Percentiles rank a stretch among this genome's conserved stretches.
Evolutionary conservation across 2,888 invertebrate genomes (phyloP).

Genomic region (Pristionchus entomophagus): DNA sequence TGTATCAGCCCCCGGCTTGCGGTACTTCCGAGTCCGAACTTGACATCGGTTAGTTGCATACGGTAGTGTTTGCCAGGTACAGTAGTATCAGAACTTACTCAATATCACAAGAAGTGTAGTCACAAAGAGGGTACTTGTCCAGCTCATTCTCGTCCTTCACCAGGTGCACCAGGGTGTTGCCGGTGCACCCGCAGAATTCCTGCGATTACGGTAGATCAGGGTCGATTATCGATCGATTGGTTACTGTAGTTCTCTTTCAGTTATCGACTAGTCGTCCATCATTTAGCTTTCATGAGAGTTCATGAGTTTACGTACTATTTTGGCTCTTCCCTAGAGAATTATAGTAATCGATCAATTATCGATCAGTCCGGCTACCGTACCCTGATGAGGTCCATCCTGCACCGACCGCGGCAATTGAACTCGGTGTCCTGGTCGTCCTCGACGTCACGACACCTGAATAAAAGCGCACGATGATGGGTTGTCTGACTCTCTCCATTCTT

Average conservation of each 20-base stretch:
- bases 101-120: constrained; percentile 70
- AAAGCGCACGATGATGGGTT: too few relatives aligned
- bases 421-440: constrained; percentile 72
- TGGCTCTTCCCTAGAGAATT: too few relatives aligned
- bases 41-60: too few relatives aligned
- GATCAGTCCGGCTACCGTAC: constrained; percentile 49
- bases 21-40: too few relatives aligned
- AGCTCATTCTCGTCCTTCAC: constrained; percentile 65
- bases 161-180: constrained; percentile 67
- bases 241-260: not conserved
- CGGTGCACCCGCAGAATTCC: constrained; percentile 72
- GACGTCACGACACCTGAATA: constrained; percentile 64
- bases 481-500: too few relatives aligned
- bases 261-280: too few relatives aligned
- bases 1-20: too few relatives aligned
- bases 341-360: not conserved
- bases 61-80: too few relatives aligned
- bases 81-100: constrained; percentile 55
- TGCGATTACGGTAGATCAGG: too few relatives aligned
- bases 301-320: too few relatives aligned
- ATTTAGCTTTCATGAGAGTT: too few relatives aligned
- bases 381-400: constrained; percentile 72
- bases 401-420: constrained; percentile 71
- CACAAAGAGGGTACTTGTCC: constrained; percentile 67
- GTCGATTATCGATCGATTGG: too few relatives aligned